These are phyloP conservation scores for Neolamprologus fasciatus DNA, from an alignment of 2,113 vertebrate genomes.

Conservation along the genomic window DNA sequence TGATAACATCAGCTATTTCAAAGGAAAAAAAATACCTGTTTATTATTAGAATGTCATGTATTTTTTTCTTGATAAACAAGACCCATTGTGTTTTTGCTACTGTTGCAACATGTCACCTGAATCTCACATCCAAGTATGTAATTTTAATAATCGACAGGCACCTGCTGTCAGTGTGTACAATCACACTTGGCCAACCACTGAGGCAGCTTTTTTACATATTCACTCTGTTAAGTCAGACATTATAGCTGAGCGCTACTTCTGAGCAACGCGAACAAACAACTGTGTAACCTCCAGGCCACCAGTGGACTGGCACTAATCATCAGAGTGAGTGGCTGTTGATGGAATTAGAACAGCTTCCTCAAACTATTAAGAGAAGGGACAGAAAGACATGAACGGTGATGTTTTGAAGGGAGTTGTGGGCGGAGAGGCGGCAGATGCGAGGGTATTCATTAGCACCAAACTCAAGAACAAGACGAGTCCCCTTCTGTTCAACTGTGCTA, in stretches of 20 bases:
- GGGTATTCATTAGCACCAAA: slow-evolving; percentile 50
- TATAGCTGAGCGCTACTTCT: slow-evolving; percentile 68
- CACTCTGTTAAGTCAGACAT: background rate
- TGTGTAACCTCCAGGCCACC: slow-evolving; percentile 45
- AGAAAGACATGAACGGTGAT: slow-evolving; percentile 74
- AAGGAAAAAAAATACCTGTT: slow-evolving; percentile 8
- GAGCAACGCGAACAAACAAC: slow-evolving; percentile 63
- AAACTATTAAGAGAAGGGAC: slow-evolving; percentile 86
- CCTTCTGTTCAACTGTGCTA: slow-evolving; percentile 22
- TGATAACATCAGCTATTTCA: slow-evolving; percentile 55
- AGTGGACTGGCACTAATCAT: slow-evolving; percentile 65
- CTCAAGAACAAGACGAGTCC: slow-evolving; percentile 24
- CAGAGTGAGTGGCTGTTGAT: slow-evolving; percentile 69
- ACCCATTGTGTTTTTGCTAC: background rate
- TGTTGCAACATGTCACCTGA: slow-evolving; percentile 4
- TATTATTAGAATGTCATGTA: slow-evolving; percentile 25
- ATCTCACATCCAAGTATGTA: slow-evolving; percentile 10
- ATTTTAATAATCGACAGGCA: slow-evolving; percentile 55
- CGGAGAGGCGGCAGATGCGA: background rate
- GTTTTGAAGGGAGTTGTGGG: slow-evolving; percentile 47
- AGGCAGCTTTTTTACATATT: slow-evolving; percentile 13
- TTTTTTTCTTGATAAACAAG: slow-evolving; percentile 25
- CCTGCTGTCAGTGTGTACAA: slow-evolving; percentile 44
- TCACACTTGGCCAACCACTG: background rate
- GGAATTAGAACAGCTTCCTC: slow-evolving; percentile 78